Percentiles rank a stretch among this genome's conserved stretches.
Conservation (phyloP, 2,888 invertebrate species). For the Limnephilus auricula region DNA sequence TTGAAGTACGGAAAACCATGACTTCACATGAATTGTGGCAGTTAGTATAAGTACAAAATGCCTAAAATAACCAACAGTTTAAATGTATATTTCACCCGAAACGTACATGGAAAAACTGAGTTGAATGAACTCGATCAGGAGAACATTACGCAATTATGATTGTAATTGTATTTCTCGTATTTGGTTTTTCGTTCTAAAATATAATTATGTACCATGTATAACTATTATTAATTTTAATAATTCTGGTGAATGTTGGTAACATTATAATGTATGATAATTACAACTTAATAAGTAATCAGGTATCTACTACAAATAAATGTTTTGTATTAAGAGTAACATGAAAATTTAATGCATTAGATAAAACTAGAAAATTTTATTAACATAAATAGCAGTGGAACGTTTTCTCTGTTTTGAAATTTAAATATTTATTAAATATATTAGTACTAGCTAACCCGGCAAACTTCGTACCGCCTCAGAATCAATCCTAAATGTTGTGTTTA, state of each 20-base stretch:
- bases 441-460: too few relatives aligned
- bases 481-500: too few relatives aligned
- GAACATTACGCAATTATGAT: not conserved
- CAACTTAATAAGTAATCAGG: not conserved
- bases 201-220: not conserved
- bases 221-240: not conserved
- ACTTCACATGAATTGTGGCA: not conserved
- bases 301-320: too few relatives aligned
- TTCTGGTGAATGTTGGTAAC: not conserved
- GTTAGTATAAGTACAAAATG: not conserved
- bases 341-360: not conserved
- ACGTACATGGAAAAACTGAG: not conserved
- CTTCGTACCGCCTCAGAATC: too few relatives aligned
- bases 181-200: not conserved
- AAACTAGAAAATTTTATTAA: too few relatives aligned
- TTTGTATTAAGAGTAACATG: not conserved
- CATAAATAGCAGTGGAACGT: too few relatives aligned
- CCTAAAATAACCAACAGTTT: constrained; percentile 2
- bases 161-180: not conserved
- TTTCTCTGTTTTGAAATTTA: too few relatives aligned
- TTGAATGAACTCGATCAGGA: not conserved
- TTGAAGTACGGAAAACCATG: not conserved
- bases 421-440: too few relatives aligned
- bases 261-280: not conserved
- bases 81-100: not conserved